Conservation (phyloP, 2,113 vertebrate species). For the Bubo blakistoni region DNA sequence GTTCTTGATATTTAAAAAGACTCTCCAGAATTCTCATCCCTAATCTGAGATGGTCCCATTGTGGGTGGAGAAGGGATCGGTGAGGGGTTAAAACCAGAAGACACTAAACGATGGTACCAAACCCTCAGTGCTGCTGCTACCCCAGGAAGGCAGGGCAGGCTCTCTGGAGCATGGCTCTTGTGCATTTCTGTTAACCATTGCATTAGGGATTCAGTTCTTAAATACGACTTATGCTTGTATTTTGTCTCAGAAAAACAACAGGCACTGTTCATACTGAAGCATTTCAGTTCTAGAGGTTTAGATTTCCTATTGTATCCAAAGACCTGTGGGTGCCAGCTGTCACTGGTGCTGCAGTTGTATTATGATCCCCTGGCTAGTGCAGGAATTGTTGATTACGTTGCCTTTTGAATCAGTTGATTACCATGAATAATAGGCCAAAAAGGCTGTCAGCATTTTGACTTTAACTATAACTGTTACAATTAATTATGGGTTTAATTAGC, state of each 20-base stretch:
- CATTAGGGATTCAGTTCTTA: slow-evolving; percentile 9
- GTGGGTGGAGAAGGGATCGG: neutral
- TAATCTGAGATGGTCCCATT: neutral
- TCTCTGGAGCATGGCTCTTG: neutral
- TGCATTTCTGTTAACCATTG: neutral
- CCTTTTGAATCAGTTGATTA: slow-evolving; percentile 92
- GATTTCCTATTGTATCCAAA: slow-evolving; percentile 75
- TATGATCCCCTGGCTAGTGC: slow-evolving; percentile 75
- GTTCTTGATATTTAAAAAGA: neutral
- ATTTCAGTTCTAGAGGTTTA: slow-evolving; percentile 79
- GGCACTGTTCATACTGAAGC: slow-evolving; percentile 74
- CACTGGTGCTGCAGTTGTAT: slow-evolving; percentile 74
- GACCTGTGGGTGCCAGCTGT: slow-evolving; percentile 86
- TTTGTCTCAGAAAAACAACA: slow-evolving; percentile 74
- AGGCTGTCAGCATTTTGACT: slow-evolving; percentile 87
- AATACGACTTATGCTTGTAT: neutral
- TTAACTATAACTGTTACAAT: slow-evolving; percentile 94
- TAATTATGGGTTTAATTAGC: slow-evolving; percentile 97
- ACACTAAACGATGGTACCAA: accelerated
- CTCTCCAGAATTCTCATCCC: neutral
- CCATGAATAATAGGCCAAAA: slow-evolving; percentile 87
- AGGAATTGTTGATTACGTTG: slow-evolving; percentile 94
- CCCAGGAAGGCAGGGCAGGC: neutral
- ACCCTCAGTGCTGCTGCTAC: accelerated
- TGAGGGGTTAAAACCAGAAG: neutral